phyloP scores from a whole-genome alignment of 2,113 vertebrate genomes.

The Oncorhynchus nerka region DNA sequence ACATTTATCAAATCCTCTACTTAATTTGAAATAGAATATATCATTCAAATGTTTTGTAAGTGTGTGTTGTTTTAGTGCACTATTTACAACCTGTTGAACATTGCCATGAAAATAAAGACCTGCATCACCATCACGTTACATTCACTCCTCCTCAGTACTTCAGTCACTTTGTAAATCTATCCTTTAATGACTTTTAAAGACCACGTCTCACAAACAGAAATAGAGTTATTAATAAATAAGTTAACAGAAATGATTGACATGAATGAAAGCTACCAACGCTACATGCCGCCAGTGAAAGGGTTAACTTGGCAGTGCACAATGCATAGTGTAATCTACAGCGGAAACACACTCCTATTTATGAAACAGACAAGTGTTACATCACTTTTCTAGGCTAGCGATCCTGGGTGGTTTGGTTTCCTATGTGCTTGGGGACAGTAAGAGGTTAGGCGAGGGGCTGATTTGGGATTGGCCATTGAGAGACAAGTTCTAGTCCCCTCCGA shows the following conservation, averaged over 20 bases:
- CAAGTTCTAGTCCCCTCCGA: too few species aligned
- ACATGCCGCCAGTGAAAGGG: background rate
- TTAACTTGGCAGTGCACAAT: background rate
- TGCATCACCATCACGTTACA: background rate
- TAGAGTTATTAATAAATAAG: background rate
- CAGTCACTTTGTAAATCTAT: background rate
- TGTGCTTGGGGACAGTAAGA: background rate
- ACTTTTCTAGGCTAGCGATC: background rate
- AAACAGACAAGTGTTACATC: background rate
- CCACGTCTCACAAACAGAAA: background rate
- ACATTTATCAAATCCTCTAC: background rate
- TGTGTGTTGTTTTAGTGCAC: conserved; percentile 17
- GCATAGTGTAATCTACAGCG: background rate
- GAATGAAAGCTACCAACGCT: conserved; percentile 1
- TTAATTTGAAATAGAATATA: background rate
- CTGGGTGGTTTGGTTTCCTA: background rate
- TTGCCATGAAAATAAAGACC: conserved; percentile 1
- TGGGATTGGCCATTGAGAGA: background rate
- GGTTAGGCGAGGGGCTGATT: background rate
- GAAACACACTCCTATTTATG: background rate
- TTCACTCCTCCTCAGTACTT: conserved; percentile 6
- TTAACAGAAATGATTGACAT: background rate
- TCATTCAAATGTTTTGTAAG: conserved; percentile 39
- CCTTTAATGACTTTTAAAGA: background rate
- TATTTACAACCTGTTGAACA: conserved; percentile 41